Evolutionary conservation across 2,888 invertebrate genomes (phyloP).

Genomic region (Abscondita cerata): DNA sequence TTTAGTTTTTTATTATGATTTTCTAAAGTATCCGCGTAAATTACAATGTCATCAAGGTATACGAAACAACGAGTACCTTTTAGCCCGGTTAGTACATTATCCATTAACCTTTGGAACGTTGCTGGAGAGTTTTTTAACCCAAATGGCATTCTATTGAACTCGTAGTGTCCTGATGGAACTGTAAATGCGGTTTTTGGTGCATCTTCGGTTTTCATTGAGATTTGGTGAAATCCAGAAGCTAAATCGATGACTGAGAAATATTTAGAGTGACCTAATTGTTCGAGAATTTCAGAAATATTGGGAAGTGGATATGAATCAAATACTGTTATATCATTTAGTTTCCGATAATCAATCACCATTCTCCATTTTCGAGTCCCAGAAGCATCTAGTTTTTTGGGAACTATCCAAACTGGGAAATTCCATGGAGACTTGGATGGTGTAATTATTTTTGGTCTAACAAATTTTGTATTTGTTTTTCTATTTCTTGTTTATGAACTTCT

Average conservation of each 20-base stretch:
- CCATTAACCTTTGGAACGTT: slow-evolving; percentile 38
- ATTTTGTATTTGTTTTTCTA: slow-evolving; percentile 1
- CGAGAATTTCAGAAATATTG: not conserved
- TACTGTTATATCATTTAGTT: not conserved
- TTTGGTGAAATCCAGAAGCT: slow-evolving; percentile 41
- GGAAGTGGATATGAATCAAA: slow-evolving; percentile 1
- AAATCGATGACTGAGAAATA: slow-evolving; percentile 37
- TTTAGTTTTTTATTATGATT: not conserved
- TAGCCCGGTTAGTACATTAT: slow-evolving; percentile 33
- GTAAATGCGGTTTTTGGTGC: slow-evolving; percentile 41
- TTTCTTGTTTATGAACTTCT: not conserved
- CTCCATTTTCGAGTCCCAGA: slow-evolving; percentile 35
- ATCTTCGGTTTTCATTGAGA: slow-evolving; percentile 36
- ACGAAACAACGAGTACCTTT: slow-evolving; percentile 27
- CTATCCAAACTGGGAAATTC: slow-evolving; percentile 50
- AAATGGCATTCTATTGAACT: slow-evolving; percentile 28
- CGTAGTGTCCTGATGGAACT: slow-evolving; percentile 36
- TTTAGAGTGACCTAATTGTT: not conserved
- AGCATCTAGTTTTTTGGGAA: slow-evolving; percentile 51
- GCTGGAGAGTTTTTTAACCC: not conserved
- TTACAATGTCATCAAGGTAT: slow-evolving; percentile 35
- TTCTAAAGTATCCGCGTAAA: not conserved
- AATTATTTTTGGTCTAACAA: slow-evolving; percentile 44
- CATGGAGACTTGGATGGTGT: slow-evolving; percentile 48
- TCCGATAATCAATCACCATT: not conserved